Conservation (phyloP, 2,113 vertebrate genomes). For the Mustelus asterias region DNA sequence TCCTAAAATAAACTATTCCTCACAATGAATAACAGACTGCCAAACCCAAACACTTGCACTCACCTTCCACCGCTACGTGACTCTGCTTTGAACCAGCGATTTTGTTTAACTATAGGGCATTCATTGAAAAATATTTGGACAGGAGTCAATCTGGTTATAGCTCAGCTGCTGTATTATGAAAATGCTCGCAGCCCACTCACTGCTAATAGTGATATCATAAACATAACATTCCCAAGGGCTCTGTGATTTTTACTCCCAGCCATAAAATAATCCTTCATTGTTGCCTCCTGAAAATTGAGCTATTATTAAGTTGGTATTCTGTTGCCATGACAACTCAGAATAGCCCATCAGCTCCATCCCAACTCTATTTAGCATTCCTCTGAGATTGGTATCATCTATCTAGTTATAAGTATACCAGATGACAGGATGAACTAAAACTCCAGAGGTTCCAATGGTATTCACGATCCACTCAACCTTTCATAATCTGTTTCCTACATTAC, state of each 20-base stretch:
- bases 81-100: not conserved
- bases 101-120: not conserved
- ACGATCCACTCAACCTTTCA: not conserved
- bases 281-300: not conserved
- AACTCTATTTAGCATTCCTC: not conserved
- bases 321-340: not conserved
- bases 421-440: not conserved
- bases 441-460: not conserved
- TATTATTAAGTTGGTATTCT: not conserved
- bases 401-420: conserved; percentile 1
- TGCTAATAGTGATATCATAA: not conserved
- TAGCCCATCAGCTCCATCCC: not conserved
- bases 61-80: not conserved
- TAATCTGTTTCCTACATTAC: not conserved
- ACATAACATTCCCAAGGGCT: not conserved
- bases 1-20: not conserved
- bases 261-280: not conserved
- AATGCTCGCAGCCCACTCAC: not conserved
- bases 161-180: not conserved
- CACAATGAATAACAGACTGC: not conserved
- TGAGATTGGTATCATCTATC: not conserved
- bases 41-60: not conserved
- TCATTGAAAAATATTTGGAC: not conserved
- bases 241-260: not conserved
- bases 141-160: not conserved